Evolutionary conservation across 1,140 invertebrate species (phyloP), one percentile per base, ranked within the genome.

Genomic region (Cotesia chilonis): DNA sequence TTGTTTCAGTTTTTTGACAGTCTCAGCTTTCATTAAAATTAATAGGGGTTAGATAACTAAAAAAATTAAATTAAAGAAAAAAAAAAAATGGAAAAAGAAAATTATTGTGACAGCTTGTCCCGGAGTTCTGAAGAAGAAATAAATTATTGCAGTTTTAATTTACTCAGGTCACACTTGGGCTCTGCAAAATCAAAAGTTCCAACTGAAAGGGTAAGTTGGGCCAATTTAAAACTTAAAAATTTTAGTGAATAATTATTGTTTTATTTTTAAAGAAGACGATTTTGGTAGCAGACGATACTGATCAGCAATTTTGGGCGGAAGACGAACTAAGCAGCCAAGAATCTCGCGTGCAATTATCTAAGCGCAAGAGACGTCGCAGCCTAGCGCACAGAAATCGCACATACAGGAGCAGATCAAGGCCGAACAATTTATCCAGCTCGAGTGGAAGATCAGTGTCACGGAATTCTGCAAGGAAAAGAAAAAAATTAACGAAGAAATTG

Each of bases 281-380:
- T 1, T 3, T 47, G 51, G 70, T 76, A 35, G 73, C 78, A 1
- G 78, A 81, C 9, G 81, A 83, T 38, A 74, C 76, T 4, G 81
- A 83, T 68, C 74, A 75, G 5, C 77, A 78, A 61, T 83, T 81
- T 70, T 83, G 81, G 81, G 81, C 80, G 0, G 81, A 83, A 60
- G 81, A 83, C 65, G 81, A 83, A 74, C 70, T 78, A 51, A 83
- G 81, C 51, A 75, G 70, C 61, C 74, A 76, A 5, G 81, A 83
- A 57, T 81, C 80, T 35, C 77, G 64, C 37, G 63, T 72, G 2
- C 67, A 78, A 55, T 63, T 73, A 4, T 7, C 51, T 5, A 79
- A 61, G 71, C 72, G 75, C 9, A 82, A 80, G 51, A 77, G 78
- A 64, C 74, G 78, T n/a, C 77, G 35, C 12, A 82, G 77, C 71